phyloP scores from a whole-genome alignment of 1,140 invertebrate genomes.

The Drosophila saltans region DNA sequence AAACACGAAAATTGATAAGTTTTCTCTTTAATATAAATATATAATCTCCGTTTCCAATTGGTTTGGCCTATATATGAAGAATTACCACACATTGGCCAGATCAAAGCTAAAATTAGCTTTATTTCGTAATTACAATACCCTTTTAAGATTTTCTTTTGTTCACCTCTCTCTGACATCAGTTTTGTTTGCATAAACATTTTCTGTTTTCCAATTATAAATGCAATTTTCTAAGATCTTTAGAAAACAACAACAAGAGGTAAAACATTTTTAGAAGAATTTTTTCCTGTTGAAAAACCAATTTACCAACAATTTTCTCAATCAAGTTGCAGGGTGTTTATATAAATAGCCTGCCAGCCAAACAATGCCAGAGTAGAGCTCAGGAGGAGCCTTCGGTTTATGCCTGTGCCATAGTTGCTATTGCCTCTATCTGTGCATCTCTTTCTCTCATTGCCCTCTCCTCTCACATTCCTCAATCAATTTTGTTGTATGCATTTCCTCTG shows the following conservation, averaged over 20 bases:
- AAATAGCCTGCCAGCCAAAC: slow-evolving; percentile 62
- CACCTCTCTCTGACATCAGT: neutral
- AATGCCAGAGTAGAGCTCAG: slow-evolving; percentile 30
- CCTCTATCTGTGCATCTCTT: slow-evolving; percentile 3
- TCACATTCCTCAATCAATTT: slow-evolving; percentile 78
- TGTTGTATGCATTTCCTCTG: slow-evolving; percentile 48
- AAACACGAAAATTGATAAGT: too few species aligned
- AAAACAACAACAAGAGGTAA: slow-evolving; percentile 1
- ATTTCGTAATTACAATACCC: neutral
- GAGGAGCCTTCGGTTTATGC: slow-evolving; percentile 24
- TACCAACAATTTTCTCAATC: slow-evolving; percentile 74
- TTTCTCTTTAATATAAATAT: too few species aligned
- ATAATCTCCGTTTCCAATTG: too few species aligned
- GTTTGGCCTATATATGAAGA: too few species aligned
- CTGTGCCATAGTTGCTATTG: neutral
- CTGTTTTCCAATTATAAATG: slow-evolving; percentile 6
- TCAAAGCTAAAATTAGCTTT: neutral
- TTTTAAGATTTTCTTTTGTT: neutral
- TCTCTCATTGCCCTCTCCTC: neutral
- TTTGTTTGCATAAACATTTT: slow-evolving; percentile 5
- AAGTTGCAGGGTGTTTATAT: slow-evolving; percentile 58
- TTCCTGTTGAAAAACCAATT: slow-evolving; percentile 62
- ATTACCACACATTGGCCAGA: too few species aligned
- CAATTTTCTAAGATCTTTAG: slow-evolving; percentile 3
- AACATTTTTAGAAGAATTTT: slow-evolving; percentile 10